phyloP scores from a whole-genome alignment of 2,888 invertebrate genomes.

The Oxytorus armatus region DNA sequence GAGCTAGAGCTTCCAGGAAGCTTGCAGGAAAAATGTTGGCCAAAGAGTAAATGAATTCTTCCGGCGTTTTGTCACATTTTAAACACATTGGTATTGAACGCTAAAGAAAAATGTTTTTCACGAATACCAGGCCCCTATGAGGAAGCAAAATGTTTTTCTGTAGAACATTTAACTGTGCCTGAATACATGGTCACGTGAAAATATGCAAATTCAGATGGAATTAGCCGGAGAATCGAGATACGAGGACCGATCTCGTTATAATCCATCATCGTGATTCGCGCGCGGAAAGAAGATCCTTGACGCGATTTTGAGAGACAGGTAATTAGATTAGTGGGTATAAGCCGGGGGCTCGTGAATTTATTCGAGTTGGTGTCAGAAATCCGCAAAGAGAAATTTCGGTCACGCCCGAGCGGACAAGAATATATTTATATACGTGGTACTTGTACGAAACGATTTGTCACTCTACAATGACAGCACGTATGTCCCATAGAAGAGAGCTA shows the following conservation, averaged over 20 bases:
- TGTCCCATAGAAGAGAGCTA: too few relatives aligned
- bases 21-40: too few relatives aligned
- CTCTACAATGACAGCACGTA: too few relatives aligned
- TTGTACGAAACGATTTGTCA: background rate
- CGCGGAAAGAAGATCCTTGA: background rate
- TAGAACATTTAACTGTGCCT: background rate
- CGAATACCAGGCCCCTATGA: too few relatives aligned
- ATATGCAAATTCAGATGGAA: conserved; percentile 27
- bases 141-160: too few relatives aligned
- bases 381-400: conserved; percentile 31
- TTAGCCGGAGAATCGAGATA: conserved; percentile 20
- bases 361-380: conserved; percentile 6
- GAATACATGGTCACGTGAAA: background rate
- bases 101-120: too few relatives aligned
- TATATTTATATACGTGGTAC: background rate
- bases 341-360: background rate
- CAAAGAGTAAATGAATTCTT: too few relatives aligned
- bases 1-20: too few relatives aligned
- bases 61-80: too few relatives aligned
- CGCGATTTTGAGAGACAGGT: conserved; percentile 40
- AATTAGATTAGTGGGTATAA: conserved; percentile 31
- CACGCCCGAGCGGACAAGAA: conserved; percentile 9
- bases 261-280: conserved; percentile 34
- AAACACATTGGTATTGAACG: too few relatives aligned
- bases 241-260: conserved; percentile 34